Base-by-base conservation (phyloP, 2,797 vertebrate species). In the Lates japonicus region DNA sequence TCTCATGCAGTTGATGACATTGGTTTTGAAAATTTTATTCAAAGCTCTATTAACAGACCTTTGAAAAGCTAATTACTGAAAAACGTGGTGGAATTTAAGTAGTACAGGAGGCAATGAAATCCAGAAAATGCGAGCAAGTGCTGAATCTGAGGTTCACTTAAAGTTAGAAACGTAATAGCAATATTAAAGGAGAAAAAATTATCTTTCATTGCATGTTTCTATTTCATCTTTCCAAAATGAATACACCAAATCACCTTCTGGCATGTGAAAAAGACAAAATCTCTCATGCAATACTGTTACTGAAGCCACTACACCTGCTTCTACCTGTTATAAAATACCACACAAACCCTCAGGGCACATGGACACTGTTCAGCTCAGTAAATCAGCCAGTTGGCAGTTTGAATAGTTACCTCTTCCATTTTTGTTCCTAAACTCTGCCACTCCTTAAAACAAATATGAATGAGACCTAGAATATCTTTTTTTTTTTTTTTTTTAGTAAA, bases 211-310 rank as follows among this genome's bases (percentile, higher is more conserved):
- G 3, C 42, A 44, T 35, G 2, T 25, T 48, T 80, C 16, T 3
- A 29, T 72, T 48, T 76, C 14, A 76, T 61, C 31, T 59, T 22
- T 31, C 8, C 22, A 55, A 81, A 71, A 55, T 16, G 66, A 3
- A 7, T 48, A 51, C 10, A 54, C 12, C 20, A 42, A 41, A 20
- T 42, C 41, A 29, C 25, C 20, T 22, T 61, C n/a, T 17, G 14
- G 42, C 13, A 44, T 44, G 17, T 51, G 4, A 52, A 55, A 63
- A 37, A 19, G 0, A 46, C 7, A 20, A 67, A 60, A 46, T 11
- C 25, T 57, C 33, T 58, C 20, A 22, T 48, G 4, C 2, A 37
- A 31, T 29, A 20, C 29, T 2, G 20, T 62, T 39, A 22, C 41
- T 49, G 37, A 51, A 69, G 25, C 16, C 17, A 19, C 3, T 19